Base-by-base conservation (phyloP, 2,113 vertebrate species). In the Hippocampus zosterae region DNA sequence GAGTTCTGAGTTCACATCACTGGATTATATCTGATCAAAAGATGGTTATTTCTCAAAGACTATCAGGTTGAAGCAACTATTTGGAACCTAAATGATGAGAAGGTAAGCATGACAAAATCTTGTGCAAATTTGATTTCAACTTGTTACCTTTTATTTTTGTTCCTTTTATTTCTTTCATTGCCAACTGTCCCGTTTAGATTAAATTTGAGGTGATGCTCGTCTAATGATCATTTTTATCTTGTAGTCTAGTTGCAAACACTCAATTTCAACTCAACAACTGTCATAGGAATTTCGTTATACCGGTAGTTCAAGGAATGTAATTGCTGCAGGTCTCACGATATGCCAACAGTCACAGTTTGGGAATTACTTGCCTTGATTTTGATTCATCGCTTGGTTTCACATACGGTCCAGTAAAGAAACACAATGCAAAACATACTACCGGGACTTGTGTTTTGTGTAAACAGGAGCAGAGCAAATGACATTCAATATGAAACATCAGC, bases 41-140 rank as follows among this genome's bases (percentile, higher is more conserved):
- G 21, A 0, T 0, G 3, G 15, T 29, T 13, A 12, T 63, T 78
- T 27, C 46, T 33, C 13, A 29, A 40, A 16, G 27, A 57, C 15
- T 41, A 68, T 66, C 8, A 65, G 61, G 37, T 29, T 5, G 57
- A 62, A 25, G 16, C 23, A 13, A 3, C 44, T 19, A 16, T 10
- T 37, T 48, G 56, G 27, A 18, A n/a, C 21, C 9, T 21, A 4
- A 70, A 68, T 16, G 41, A 11, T 42, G 18, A 16, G 2, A 68
- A 71, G 85, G 87, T 87, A 83, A 78, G 87, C 67, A 40, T 40
- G 18, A 13, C 27, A 29, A 33, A 18, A 60, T 33, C 7, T 27
- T 27, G 3, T 57, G 11, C 46, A 6, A 2, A 18, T 50, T 15
- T 4, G 2, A 55, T 55, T 55, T 3, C 3, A 2, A 23, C 8